phyloP scores from a whole-genome alignment of 1,140 invertebrate species.

The Ceratoteleas bidentatus region DNA sequence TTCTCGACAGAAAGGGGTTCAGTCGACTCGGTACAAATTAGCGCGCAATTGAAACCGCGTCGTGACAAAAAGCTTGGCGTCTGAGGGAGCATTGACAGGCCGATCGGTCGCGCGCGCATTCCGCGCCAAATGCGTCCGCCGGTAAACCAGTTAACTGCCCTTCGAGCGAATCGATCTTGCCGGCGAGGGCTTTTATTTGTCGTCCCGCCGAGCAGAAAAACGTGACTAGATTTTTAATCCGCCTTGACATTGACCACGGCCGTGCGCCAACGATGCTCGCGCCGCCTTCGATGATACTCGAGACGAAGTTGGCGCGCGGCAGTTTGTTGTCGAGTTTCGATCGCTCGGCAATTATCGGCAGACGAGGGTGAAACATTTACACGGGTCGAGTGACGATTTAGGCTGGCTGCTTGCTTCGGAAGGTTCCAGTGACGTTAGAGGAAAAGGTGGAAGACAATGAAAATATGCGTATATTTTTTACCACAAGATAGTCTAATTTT shows the following conservation, averaged over 20 bases:
- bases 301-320: no score
- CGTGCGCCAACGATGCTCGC: no score
- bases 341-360: no score
- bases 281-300: no score
- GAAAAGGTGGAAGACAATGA: no score
- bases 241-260: conserved; percentile 46
- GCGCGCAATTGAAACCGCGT: conserved; percentile 8
- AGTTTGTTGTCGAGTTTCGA: no score
- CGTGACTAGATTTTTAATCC: conserved; percentile 59
- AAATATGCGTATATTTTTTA: no score
- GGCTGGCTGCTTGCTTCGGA: no score
- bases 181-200: conserved; percentile 55
- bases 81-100: conserved; percentile 32
- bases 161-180: conserved; percentile 47
- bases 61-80: conserved; percentile 18
- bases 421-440: no score
- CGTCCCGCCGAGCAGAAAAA: conserved; percentile 53
- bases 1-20: conserved; percentile 15
- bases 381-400: no score
- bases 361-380: no score
- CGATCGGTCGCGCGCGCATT: conserved; percentile 46
- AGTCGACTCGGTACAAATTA: conserved; percentile 28
- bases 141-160: conserved; percentile 55
- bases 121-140: conserved; percentile 38
- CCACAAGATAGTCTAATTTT: no score